Percentiles rank a stretch among this genome's conserved stretches.
Conservation (phyloP, 2,113 vertebrate species). For the Nestor notabilis region DNA sequence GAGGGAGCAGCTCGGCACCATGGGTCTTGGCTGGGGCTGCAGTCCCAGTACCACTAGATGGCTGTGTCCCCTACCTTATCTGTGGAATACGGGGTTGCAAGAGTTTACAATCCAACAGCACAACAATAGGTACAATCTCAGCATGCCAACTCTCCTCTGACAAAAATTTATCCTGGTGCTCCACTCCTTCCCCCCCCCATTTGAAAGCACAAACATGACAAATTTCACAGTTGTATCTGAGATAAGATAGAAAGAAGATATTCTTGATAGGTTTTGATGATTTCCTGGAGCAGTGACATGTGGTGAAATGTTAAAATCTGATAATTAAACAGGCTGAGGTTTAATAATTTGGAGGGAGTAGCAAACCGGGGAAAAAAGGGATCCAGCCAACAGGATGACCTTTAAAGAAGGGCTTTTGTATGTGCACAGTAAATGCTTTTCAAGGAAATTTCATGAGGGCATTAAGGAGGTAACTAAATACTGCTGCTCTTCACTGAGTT, state of each 20-base stretch:
- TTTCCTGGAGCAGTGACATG: neutral
- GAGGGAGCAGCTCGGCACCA: neutral
- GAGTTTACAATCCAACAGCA: neutral
- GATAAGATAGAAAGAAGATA: neutral
- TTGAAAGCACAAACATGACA: neutral
- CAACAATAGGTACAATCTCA: neutral
- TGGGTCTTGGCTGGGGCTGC: neutral
- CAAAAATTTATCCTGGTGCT: neutral
- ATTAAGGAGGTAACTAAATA: neutral
- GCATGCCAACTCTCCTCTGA: neutral
- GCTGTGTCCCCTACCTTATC: neutral
- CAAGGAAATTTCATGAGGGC: neutral
- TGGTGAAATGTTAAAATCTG: neutral
- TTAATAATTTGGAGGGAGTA: neutral
- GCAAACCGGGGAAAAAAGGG: accelerated
- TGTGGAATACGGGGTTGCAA: neutral
- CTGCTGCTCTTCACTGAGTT: neutral
- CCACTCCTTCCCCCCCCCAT: accelerated
- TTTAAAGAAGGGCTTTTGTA: neutral
- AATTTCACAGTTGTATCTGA: neutral
- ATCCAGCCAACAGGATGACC: neutral
- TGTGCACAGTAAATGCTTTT: accelerated
- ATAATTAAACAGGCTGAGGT: neutral
- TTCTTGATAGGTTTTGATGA: neutral
- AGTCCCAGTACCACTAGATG: neutral